Evolutionary conservation across 2,113 vertebrate genomes (phyloP), one percentile per base, ranked within the genome.

Genomic region (Globicephala melas): DNA sequence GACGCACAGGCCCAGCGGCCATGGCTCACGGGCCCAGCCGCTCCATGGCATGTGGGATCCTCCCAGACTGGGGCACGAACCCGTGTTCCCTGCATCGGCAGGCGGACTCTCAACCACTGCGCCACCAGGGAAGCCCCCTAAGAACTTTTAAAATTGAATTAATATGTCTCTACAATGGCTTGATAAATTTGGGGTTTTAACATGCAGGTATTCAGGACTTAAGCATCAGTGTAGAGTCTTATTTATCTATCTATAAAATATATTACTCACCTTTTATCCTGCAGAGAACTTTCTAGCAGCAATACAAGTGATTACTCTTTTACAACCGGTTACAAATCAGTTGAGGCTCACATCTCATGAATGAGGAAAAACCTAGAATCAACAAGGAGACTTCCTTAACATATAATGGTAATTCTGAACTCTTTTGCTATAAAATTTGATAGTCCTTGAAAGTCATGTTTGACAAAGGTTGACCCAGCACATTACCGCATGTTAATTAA

Each of bases 201-300:
- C 26, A 76, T 21, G n/a, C 25, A 95, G 26, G 2, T 85, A 55
- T 87, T 74, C 21, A 83, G 92, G 50, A 83, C 55, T 84, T 89
- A 47, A 68, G 80, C 67, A 76, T 82, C 31, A 50, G 5, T n/a
- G 2, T 76, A 28, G 31, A 68, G 83, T 92, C 31, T 60, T 65
- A 77, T 55, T 79, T 81, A 74, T 79, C 36, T 67, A 44, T 68
- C 33, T 77, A 18, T 90, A 70, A 33, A 74, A 70, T 47, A 62
- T 82, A 63, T 44, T 28, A 96, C 93, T 96, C 71, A 96, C 73
- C 70, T 33, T 94, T 63, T 89, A 70, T 77, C 82, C 38, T 97
- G 50, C n/a, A 86, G 31, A 58, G 77, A 89, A 47, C 18, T 88
- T 91, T 84, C 28, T 76, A 94, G 20, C 13, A 90, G 79, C 89